Base-by-base conservation (phyloP, 2,113 vertebrate genomes). In the Caranx ignobilis region DNA sequence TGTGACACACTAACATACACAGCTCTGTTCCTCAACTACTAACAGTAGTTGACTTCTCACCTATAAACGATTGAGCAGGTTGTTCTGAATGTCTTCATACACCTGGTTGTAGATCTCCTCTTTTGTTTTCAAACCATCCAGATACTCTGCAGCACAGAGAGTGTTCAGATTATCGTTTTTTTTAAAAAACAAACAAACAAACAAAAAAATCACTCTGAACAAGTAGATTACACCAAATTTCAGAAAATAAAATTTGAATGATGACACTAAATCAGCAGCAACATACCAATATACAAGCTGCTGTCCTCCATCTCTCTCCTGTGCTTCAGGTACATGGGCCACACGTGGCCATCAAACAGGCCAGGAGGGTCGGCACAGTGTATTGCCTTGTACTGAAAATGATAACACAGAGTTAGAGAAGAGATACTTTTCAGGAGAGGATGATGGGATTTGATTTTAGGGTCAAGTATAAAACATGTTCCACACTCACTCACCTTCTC, bases 291-390 rank as follows among this genome's bases (percentile, higher is more conserved):
- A 60, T 80, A 64, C 35, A 95, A 78, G 66, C 79, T n/a, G 12
- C 77, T 81, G 2, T 83, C 76, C 78, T 94, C 93, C 96, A 96
- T 96, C 47, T 90, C 72, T 10, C 18, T 80, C 81, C 92, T 92
- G 92, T 96, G 94, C 83, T 94, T 96, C 69, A 95, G 82, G 87
- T 96, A 96, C 95, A 96, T 96, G 2, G 96, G 96, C 96, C 96
- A 96, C 67, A 96, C 96, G 0, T 96, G 96, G 37, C 95, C 96
- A 8, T 96, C 95, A 66, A 96, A 96, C 73, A 96, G 82, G 12
- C 95, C 95, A 0, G 95, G 95, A 26, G 95, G 94, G 79, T 96
- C 96, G 0, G 96, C n/a, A 96, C 93, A 0, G 93, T 95, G 90
- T 96, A 96, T 32, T 93, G 89, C 31, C 96, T 93, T 1, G 87